A percentile compares a stretch with the other conserved stretches of the same genome.
Evolutionary conservation across 2,113 vertebrate genomes (phyloP).

Genomic region (Trinectes maculatus): DNA sequence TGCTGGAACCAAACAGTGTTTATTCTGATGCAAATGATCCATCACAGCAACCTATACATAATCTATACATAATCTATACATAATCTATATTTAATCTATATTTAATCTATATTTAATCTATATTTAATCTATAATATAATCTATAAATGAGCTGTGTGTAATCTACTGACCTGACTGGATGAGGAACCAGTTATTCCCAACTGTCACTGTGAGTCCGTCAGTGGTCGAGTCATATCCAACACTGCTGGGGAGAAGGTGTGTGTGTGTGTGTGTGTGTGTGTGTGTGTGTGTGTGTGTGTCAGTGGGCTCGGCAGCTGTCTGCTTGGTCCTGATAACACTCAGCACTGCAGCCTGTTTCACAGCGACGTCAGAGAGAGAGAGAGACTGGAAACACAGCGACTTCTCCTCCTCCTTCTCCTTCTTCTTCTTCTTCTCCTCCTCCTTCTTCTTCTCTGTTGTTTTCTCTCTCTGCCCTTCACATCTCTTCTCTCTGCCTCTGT

Average conservation of each 20-base stretch:
- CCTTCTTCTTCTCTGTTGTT: neutral
- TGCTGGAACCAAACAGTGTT: too few species aligned
- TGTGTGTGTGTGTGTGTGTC: conserved; percentile 41
- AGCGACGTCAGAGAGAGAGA: neutral
- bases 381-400: too few species aligned
- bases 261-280: conserved; percentile 27
- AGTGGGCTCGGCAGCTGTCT: conserved; percentile 64
- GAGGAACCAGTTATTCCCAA: conserved; percentile 29
- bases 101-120: too few species aligned
- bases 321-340: conserved; percentile 73
- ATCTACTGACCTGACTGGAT: conserved; percentile 61
- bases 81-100: too few species aligned
- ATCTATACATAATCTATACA: too few species aligned
- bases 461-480: conserved; percentile 1
- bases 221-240: conserved; percentile 56
- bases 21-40: too few species aligned
- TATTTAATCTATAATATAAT: too few species aligned
- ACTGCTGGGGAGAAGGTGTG: neutral
- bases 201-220: conserved; percentile 33
- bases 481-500: neutral
- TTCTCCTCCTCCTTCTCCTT: neutral
- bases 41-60: too few species aligned
- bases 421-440: neutral
- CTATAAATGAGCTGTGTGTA: too few species aligned
- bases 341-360: conserved; percentile 19